Base-by-base conservation (phyloP, 2,888 invertebrate species). In the Mimas tiliae region DNA sequence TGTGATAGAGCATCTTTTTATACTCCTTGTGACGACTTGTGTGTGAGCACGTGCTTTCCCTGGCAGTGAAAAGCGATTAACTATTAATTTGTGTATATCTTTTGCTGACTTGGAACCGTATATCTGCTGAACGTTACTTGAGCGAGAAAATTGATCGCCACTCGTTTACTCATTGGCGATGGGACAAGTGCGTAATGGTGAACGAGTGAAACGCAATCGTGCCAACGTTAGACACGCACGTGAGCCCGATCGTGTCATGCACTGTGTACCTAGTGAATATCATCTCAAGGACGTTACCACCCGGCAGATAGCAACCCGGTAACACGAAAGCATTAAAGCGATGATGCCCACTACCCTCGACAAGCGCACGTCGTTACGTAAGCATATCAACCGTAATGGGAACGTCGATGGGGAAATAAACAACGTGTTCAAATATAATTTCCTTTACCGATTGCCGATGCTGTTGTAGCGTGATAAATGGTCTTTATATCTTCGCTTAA, bases 251-350 rank as follows among this genome's bases (percentile, higher is more conserved):
- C 9, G 16, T 48, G 19, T 19, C 19, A 50, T 50, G 19, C 19
- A 19, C 48, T 42, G 16, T 7, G 74, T 76, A 77, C 73, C 74
- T 70, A 74, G 76, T 74, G 73, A 80, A 85, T 81, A 79, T 81
- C 66, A 66, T 85, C 87, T 84, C 84, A 87, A 87, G 86, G 86
- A 75, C 82, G 75, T 77, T 74, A 67, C 67, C 74, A 75, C 63
- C 70, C 71, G 66, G 69, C 73, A 73, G 77, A 48, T 48, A 48
- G 48, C 16, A 7, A 48, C 79, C 75, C 70, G 51, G 68, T 75
- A 78, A 79, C 77, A 82, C 74, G 78, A 81, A 79, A 72, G 77
- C 73, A 78, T 81, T 78, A 73, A 73, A 82, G 48, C 76, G 73
- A 72, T 78, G 75, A 74, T 85, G 84, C 85, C 85, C 84, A 77